phyloP scores from a whole-genome alignment of 2,113 vertebrate genomes.

The Nansenia antarctica region DNA sequence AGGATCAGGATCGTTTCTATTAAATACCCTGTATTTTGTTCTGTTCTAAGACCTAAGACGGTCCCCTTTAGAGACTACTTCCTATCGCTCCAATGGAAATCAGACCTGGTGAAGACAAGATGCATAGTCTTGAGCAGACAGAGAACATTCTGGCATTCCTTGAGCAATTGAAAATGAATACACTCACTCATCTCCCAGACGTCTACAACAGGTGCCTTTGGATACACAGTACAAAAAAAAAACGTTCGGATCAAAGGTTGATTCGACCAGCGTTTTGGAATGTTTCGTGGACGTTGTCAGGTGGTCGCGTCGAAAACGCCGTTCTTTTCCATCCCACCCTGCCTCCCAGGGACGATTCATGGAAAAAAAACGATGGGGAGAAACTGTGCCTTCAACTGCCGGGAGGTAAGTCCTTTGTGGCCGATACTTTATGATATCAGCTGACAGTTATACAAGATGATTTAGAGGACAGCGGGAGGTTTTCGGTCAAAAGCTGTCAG shows the following conservation, averaged over 20 bases:
- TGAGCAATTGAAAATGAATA: background rate
- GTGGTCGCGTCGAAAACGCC: no score
- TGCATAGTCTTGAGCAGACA: background rate
- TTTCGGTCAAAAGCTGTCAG: conserved; percentile 43
- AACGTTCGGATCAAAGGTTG: background rate
- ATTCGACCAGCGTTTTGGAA: background rate
- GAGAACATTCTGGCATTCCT: background rate
- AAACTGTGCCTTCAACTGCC: conserved; percentile 3
- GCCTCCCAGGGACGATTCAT: conserved; percentile 20
- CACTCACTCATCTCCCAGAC: background rate
- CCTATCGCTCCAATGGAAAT: no score
- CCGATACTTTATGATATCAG: conserved; percentile 20
- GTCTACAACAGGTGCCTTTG: background rate
- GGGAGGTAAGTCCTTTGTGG: conserved; percentile 10
- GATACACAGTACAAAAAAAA: background rate
- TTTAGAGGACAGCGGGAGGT: conserved; percentile 25
- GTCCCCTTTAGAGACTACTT: background rate
- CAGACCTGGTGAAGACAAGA: background rate
- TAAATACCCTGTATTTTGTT: background rate
- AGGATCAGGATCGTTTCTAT: background rate
- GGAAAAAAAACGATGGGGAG: conserved; percentile 8
- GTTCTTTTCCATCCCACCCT: background rate
- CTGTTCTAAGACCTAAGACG: background rate
- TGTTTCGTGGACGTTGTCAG: background rate
- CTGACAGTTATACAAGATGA: conserved; percentile 36